Evolutionary conservation across 1,140 invertebrate genomes (phyloP).

Genomic region (Hirudo medicinalis): DNA sequence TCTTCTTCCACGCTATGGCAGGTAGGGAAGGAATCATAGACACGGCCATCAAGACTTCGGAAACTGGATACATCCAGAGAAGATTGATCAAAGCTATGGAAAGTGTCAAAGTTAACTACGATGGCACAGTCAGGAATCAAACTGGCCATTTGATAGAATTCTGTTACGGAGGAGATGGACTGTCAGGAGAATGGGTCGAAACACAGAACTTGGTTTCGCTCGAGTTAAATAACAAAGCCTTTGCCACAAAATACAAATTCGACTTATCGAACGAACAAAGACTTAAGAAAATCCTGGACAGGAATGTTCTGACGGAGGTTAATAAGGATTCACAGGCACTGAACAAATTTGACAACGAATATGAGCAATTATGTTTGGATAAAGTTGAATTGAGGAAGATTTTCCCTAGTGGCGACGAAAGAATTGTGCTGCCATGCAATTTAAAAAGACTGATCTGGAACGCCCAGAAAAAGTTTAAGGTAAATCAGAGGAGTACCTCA

Average conservation of each 20-base stretch:
- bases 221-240: slow-evolving; percentile 84
- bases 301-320: slow-evolving; percentile 85
- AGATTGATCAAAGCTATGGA: slow-evolving; percentile 99
- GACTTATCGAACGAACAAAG: slow-evolving; percentile 86
- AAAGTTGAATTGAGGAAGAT: slow-evolving; percentile 61
- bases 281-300: slow-evolving; percentile 73
- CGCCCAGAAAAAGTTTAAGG: slow-evolving; percentile 98
- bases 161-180: slow-evolving; percentile 91
- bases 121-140: slow-evolving; percentile 41
- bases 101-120: slow-evolving; percentile 82
- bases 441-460: slow-evolving; percentile 98
- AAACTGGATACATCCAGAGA: slow-evolving; percentile 98
- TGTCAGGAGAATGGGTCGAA: slow-evolving; percentile 87
- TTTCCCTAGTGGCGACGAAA: slow-evolving; percentile 55
- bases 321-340: slow-evolving; percentile 80
- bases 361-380: slow-evolving; percentile 81
- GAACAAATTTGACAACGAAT: slow-evolving; percentile 81
- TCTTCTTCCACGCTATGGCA: slow-evolving; percentile 99
- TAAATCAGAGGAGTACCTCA: slow-evolving; percentile 78
- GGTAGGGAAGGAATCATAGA: slow-evolving; percentile 99
- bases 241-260: slow-evolving; percentile 90
- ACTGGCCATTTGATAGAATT: slow-evolving; percentile 71
- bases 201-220: slow-evolving; percentile 88
- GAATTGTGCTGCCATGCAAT: slow-evolving; percentile 88
- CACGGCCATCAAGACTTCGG: slow-evolving; percentile 99